Base-by-base conservation (phyloP, 1,140 invertebrate genomes). In the Lepidurus couesii region DNA sequence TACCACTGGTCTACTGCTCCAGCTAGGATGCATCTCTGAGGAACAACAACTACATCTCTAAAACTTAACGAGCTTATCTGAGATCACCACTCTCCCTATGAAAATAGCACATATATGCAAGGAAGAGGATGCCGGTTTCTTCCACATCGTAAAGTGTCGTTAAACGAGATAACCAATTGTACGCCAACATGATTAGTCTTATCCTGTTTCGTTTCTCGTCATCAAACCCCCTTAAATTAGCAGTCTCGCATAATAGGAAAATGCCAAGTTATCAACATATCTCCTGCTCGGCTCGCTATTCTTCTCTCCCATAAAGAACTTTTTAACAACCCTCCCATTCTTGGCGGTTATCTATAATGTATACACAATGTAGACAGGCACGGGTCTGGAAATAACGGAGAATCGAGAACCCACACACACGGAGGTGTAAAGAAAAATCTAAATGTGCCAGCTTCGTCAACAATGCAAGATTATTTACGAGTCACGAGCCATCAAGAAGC, bases 11-110 rank as follows among this genome's bases (percentile, higher is more conserved):
- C 21, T 65, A n/a, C 53, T 65, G 53, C 53, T 7, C 4, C 53
- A n/a, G 21, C 3, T 65, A 65, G 16, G n/a, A 65, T 21, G 53
- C 53, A 65, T 65, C 53, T 65, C 53, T 21, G 53, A 65, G 53
- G 53, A 65, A 65, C 53, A 65, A 65, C 53, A 65, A 65, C 53
- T 65, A 65, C 53, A 65, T 65, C 53, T 65, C 53, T 65, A 65
- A 65, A 34, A 65, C 53, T 65, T 65, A 65, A 65, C 53, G 53
- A 65, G 9, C 53, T 65, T 65, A 65, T 65, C 53, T 65, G 21
- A 65, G 53, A 65, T 21, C 8, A 65, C 53, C 53, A 65, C 21
- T 21, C 21, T 65, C 53, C 6, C 53, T 65, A 65, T 65, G 53
- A 65, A 65, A 65, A 65, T 65, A 65, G 53, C 53, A 11, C 53